Conservation (phyloP, 2,113 vertebrate species). For the Naja naja region DNA sequence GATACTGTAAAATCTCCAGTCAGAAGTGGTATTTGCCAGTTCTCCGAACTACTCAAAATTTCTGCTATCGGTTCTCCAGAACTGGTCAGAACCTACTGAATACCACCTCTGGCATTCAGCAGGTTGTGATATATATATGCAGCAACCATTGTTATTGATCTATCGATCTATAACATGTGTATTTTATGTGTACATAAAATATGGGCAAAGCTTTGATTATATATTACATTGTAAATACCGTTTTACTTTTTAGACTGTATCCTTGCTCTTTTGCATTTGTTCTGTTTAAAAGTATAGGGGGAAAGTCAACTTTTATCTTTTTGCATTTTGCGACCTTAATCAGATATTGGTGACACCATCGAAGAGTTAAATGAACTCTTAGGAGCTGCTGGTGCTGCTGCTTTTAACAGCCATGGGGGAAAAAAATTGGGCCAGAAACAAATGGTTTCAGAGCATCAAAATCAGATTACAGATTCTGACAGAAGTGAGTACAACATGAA, state of each 20-base stretch:
- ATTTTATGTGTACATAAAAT: not conserved
- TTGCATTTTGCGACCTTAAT: constrained; percentile 11
- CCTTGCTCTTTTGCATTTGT: not conserved
- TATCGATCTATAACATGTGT: not conserved
- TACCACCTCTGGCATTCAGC: too few relatives aligned
- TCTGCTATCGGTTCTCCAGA: too few relatives aligned
- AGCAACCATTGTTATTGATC: not conserved
- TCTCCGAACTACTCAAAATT: too few relatives aligned
- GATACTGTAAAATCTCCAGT: too few relatives aligned
- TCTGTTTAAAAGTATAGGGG: constrained; percentile 19
- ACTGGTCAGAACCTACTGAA: too few relatives aligned
- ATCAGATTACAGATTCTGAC: constrained; percentile 28
- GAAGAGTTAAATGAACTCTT: constrained; percentile 24
- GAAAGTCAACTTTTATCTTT: constrained; percentile 19
- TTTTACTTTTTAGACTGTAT: not conserved
- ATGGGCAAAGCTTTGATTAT: not conserved
- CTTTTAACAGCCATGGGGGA: constrained; percentile 48
- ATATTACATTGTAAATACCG: not conserved
- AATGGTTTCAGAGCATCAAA: constrained; percentile 38
- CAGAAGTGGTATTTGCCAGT: too few relatives aligned
- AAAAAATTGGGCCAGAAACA: constrained; percentile 20
- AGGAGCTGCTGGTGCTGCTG: constrained; percentile 2
- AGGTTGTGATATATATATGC: not conserved
- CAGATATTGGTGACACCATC: constrained; percentile 1
- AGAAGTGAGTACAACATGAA: not conserved